phyloP scores from a whole-genome alignment of 2,113 vertebrate species.

The Muntiacus reevesi region DNA sequence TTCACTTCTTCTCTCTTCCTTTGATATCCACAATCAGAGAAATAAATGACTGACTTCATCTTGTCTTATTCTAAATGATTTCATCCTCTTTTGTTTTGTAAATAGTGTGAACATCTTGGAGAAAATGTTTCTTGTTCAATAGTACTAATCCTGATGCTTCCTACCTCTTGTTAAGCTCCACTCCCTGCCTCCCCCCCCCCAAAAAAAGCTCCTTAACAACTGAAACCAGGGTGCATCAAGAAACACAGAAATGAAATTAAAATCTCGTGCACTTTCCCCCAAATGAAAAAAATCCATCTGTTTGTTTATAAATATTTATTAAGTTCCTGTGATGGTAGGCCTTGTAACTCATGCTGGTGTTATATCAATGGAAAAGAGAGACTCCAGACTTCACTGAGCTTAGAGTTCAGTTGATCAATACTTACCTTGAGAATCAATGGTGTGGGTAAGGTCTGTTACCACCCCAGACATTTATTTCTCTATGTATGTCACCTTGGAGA shows the following conservation, averaged over 20 bases:
- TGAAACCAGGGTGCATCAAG: not conserved
- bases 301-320: not conserved
- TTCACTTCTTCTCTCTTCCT: not conserved
- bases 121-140: not conserved
- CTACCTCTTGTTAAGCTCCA: not conserved
- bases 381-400: not conserved
- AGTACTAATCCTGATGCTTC: not conserved
- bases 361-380: not conserved
- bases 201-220: not conserved
- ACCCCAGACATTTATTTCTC: not conserved
- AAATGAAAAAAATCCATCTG: not conserved
- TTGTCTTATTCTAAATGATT: not conserved
- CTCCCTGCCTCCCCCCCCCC: fast-evolving
- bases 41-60: not conserved
- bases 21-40: not conserved
- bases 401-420: not conserved
- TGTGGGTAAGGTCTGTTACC: not conserved
- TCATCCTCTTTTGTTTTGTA: not conserved
- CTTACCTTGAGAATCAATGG: not conserved
- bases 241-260: not conserved
- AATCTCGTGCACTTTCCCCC: not conserved
- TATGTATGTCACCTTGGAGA: not conserved
- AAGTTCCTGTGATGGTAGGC: not conserved
- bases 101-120: not conserved
- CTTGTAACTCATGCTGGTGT: not conserved